Base-by-base conservation (phyloP, 2,797 vertebrate species). In the Sebastes aleutianus region DNA sequence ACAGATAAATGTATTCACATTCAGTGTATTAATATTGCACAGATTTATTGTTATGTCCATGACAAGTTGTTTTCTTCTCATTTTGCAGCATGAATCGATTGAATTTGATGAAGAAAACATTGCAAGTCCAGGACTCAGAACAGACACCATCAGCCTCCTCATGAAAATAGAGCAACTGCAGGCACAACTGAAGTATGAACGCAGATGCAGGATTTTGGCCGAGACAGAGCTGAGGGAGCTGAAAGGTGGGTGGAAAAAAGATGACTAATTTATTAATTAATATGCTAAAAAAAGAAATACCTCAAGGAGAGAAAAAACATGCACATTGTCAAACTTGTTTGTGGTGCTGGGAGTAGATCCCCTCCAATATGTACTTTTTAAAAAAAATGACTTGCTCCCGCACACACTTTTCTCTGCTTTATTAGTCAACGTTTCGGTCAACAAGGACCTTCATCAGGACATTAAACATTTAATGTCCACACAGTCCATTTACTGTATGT, bases 111-210 rank as follows among this genome's bases (percentile, higher is more conserved):
- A 94, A 50, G 93, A 95, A 73, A 86, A 89, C 22, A 31, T 83
- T 36, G 39, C 79, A 4, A 93, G 92, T 73, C 88, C 90, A 26
- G 94, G 90, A 72, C 90, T 95, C 83, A 93, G 94, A 82, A 95
- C 94, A 13, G 94, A 95, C 89, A 95, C 95, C 71, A 91, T 95
- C 92, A 95, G 89, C 27, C 94, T 95, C 39, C 93, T 95, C 47
- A 95, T 95, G 94, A 95, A 95, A 85, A 94, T 95, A 76, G 94
- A 95, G 71, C 93, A 95, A 14, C 89, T 95, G 26, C 94, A 95
- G 86, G 88, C 95, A 20, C 93, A 95, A 32, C 93, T 95, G 9
- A 95, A 95, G 43, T 95, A 95, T 62, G 95, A 95, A 65, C 94
- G 93, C 81, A 92, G 94, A 59, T 95, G 95, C 80, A 79, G 94